phyloP scores from a whole-genome alignment of 2,888 invertebrate species.

The Cryptosula pallasiana region DNA sequence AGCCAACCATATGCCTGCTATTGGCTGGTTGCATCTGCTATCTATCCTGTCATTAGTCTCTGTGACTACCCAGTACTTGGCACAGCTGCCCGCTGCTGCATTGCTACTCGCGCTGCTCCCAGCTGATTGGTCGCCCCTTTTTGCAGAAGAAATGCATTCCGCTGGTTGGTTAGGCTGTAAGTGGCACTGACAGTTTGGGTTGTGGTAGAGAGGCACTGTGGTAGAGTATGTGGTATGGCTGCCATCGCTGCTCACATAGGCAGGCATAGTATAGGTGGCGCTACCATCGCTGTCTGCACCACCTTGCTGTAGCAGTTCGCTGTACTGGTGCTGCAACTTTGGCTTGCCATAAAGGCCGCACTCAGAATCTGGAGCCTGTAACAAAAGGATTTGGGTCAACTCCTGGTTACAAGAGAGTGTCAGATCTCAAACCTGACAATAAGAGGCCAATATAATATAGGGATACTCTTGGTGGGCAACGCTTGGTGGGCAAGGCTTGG shows the following conservation, averaged over 20 bases:
- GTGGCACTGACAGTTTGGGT: conserved; percentile 22
- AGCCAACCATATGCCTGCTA: background rate
- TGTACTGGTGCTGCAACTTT: background rate
- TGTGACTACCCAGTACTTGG: background rate
- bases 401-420: too few species aligned
- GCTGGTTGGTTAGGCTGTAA: background rate
- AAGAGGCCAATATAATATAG: too few species aligned
- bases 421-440: too few species aligned
- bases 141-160: background rate
- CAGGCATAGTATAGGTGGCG: conserved; percentile 12
- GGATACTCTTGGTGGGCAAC: too few species aligned
- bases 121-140: background rate
- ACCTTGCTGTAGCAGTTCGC: background rate
- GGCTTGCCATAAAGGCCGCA: background rate
- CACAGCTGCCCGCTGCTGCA: background rate
- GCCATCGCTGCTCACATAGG: conserved; percentile 9
- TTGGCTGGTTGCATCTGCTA: background rate
- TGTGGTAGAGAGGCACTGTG: background rate
- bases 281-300: conserved; percentile 7
- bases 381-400: background rate
- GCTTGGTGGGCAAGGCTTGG: too few species aligned
- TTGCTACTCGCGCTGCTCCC: background rate
- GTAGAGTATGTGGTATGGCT: conserved; percentile 13
- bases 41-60: background rate
- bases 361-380: background rate